Evolutionary conservation across 1,140 invertebrate species (phyloP), one percentile per base, ranked within the genome.

Genomic region (Pissodes strobi): DNA sequence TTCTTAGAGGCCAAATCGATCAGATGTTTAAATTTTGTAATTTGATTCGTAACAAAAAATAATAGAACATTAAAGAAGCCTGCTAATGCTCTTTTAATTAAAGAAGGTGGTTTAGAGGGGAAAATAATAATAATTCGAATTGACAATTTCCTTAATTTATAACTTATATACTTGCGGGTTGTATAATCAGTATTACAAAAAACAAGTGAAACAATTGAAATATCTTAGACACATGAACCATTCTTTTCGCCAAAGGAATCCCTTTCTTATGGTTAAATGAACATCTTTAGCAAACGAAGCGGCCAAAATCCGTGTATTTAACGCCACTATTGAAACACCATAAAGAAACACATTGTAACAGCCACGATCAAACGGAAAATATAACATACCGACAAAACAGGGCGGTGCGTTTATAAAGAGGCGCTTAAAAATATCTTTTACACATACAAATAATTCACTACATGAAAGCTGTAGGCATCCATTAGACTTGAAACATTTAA

Each of bases 401-500:
- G 8, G n/a, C n/a, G 43, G 15, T 46, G 2, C 12, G 43, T 10
- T 21, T 5, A 17, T n/a, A 17, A 46, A 21, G 18, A 4, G 43
- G 43, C 38, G 38, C 13, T 46, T 17, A 52, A 52, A 52, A 52
- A 52, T 52, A n/a, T n/a, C n/a, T n/a, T n/a, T n/a, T n/a, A 52
- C 49, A 52, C 49, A 30, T 37, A 13, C 21, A 23, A 13, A 37
- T 52, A 52, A 52, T 46, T 9, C n/a, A 10, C 8, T 18, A 17
- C 9, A 21, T 18, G 19, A 5, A 13, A 12, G 9, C 12, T 21
- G 22, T 21, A 52, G 6, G 43, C 23, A 27, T 12, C 15, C 27
- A 17, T 52, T 48, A n/a, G n/a, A n/a, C n/a, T n/a, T n/a, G 10
- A 10, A 10, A 4, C 18, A 52, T 21, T n/a, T 52, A 52, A 25